A percentile compares a stretch with the other conserved stretches of the same genome.
Evolutionary conservation across 1,140 invertebrate species (phyloP).

Genomic region (Pentalonia nigronervosa): DNA sequence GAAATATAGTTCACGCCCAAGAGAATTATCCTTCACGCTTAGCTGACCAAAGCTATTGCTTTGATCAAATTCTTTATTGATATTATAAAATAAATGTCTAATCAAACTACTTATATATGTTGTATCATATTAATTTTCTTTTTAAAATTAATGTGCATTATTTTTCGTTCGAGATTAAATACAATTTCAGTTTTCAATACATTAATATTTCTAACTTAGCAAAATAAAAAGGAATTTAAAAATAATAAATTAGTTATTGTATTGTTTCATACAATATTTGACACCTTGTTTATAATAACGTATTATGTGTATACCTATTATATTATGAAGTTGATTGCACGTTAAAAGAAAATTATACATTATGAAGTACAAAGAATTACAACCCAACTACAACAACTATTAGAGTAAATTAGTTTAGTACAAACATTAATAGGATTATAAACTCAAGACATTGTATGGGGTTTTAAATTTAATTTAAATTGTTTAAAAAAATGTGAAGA

Average conservation of each 20-base stretch:
- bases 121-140: neutral
- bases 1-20: neutral
- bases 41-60: neutral
- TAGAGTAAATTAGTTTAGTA: neutral
- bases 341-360: neutral
- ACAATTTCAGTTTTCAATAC: neutral
- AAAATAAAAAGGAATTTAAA: neutral
- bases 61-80: neutral
- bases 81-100: neutral
- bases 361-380: neutral
- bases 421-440: neutral
- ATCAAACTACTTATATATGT: neutral
- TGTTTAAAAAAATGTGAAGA: neutral
- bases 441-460: neutral
- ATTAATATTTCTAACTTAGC: neutral
- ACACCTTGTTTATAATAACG: neutral
- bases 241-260: neutral
- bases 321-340: neutral
- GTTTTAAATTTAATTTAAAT: neutral
- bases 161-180: neutral
- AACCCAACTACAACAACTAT: neutral
- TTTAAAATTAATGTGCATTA: neutral
- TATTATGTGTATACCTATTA: neutral
- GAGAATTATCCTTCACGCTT: neutral
- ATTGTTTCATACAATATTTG: neutral